A percentile compares a stretch with the other conserved stretches of the same genome.
phyloP scores from a whole-genome alignment of 2,113 vertebrate species.

The Spea multiplicata region DNA sequence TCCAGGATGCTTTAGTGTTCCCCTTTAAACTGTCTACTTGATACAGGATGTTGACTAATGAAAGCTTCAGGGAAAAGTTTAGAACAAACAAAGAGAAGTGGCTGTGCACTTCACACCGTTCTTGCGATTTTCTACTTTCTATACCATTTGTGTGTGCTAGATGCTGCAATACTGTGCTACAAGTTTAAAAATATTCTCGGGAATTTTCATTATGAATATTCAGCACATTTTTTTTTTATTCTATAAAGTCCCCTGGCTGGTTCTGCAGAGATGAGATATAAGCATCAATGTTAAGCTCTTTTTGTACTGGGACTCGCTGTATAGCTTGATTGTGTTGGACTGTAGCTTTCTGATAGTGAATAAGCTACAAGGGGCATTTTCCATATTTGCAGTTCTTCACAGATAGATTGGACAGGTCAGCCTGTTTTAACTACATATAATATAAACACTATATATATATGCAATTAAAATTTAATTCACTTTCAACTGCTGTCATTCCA shows the following conservation, averaged over 20 bases:
- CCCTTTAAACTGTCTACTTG: not conserved
- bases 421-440: too few relatives aligned
- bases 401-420: too few relatives aligned
- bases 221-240: slow-evolving; percentile 29
- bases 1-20: slow-evolving; percentile 37
- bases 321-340: slow-evolving; percentile 27
- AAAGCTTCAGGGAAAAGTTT: not conserved
- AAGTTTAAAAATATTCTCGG: slow-evolving; percentile 22
- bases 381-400: slow-evolving; percentile 18
- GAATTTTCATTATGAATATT: slow-evolving; percentile 34
- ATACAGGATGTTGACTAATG: slow-evolving; percentile 33
- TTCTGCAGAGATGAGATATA: slow-evolving; percentile 44
- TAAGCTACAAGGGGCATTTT: slow-evolving; percentile 22
- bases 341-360: slow-evolving; percentile 33
- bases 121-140: not conserved
- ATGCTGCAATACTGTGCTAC: slow-evolving; percentile 1
- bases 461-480: too few relatives aligned
- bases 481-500: too few relatives aligned
- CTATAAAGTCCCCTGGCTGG: slow-evolving; percentile 36
- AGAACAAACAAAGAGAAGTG: not conserved
- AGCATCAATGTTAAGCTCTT: slow-evolving; percentile 43
- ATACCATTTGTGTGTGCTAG: slow-evolving; percentile 11
- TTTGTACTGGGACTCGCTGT: slow-evolving; percentile 28
- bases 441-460: not conserved
- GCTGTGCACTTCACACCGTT: not conserved